Evolutionary conservation across 2,888 invertebrate species (phyloP).

Genomic region (Petrophora chlorosata): DNA sequence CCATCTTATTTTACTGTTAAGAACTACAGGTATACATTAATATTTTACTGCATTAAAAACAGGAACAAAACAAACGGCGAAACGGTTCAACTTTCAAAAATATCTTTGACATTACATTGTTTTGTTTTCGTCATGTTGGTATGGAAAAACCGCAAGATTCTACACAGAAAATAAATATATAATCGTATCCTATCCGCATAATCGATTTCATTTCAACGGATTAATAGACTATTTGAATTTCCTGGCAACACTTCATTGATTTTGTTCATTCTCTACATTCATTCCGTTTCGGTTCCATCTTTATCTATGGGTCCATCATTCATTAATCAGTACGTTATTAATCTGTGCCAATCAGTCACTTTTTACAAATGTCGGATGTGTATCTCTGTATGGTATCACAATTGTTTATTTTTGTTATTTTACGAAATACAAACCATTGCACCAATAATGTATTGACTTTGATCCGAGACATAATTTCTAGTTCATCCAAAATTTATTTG

Average conservation of each 20-base stretch:
- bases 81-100: slow-evolving; percentile 8
- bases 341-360: slow-evolving; percentile 41
- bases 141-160: neutral
- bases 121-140: slow-evolving; percentile 17
- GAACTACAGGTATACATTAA: neutral
- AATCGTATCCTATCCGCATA: too few relatives aligned
- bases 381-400: slow-evolving; percentile 55
- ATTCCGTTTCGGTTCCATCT: slow-evolving; percentile 25
- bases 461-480: slow-evolving; percentile 35
- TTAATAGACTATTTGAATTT: neutral
- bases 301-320: too few relatives aligned
- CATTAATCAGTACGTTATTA: slow-evolving; percentile 8
- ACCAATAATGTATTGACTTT: slow-evolving; percentile 44
- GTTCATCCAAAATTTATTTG: slow-evolving; percentile 29
- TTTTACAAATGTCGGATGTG: slow-evolving; percentile 69
- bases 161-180: too few relatives aligned
- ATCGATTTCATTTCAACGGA: too few relatives aligned
- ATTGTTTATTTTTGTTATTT: slow-evolving; percentile 71
- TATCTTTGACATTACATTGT: slow-evolving; percentile 11
- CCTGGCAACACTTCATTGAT: neutral
- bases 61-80: neutral
- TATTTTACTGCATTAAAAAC: too few relatives aligned
- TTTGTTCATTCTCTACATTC: too few relatives aligned
- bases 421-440: slow-evolving; percentile 35
- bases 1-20: slow-evolving; percentile 33